phyloP scores from a whole-genome alignment of 2,888 invertebrate species.

The Pherbina coryleti region DNA sequence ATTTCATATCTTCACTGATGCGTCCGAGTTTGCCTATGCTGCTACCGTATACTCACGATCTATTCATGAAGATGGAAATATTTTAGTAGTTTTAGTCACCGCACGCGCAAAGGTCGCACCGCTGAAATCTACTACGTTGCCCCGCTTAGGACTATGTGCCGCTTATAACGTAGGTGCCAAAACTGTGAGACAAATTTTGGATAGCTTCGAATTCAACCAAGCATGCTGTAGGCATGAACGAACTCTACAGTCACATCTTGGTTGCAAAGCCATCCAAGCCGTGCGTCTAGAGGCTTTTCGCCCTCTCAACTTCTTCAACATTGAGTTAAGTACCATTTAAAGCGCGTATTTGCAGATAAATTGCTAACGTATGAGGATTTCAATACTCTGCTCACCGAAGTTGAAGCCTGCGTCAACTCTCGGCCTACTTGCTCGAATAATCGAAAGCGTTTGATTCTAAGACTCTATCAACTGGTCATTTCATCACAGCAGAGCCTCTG shows the following conservation, averaged over 20 bases:
- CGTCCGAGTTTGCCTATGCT: neutral
- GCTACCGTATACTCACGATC: neutral
- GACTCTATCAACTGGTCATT: slow-evolving; percentile 39
- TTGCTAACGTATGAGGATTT: slow-evolving; percentile 34
- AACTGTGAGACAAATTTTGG: neutral
- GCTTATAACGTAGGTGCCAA: neutral
- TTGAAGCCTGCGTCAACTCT: slow-evolving; percentile 35
- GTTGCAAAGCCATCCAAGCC: slow-evolving; percentile 24
- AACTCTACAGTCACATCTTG: slow-evolving; percentile 28
- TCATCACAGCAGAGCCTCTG: slow-evolving; percentile 42
- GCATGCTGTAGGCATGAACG: neutral
- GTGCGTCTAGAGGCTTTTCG: slow-evolving; percentile 15
- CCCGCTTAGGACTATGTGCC: neutral
- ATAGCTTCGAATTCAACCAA: neutral
- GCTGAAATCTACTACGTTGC: neutral
- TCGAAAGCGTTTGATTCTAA: neutral
- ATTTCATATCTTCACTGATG: neutral
- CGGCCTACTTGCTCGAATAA: slow-evolving; percentile 19
- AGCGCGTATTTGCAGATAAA: slow-evolving; percentile 9
- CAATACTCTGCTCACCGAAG: slow-evolving; percentile 21
- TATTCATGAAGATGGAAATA: neutral
- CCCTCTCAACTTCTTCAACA: slow-evolving; percentile 1
- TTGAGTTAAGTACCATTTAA: slow-evolving; percentile 34
- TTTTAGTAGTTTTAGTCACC: neutral
- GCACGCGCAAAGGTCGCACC: neutral